Base-by-base conservation (phyloP, 2,888 invertebrate species). In the Drosophila quinaria region DNA sequence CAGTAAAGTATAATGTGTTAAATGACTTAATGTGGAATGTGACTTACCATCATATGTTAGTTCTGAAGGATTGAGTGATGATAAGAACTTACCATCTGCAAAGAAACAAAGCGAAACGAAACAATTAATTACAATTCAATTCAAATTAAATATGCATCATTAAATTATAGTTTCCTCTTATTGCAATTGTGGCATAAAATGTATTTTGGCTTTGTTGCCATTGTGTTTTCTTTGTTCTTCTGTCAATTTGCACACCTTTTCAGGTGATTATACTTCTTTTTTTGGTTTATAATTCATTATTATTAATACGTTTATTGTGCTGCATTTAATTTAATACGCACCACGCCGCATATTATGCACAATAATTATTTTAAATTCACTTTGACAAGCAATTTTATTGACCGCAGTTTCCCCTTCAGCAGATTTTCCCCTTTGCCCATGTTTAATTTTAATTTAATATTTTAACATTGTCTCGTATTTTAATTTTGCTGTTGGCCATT, bases 1-100 rank as follows among this genome's bases (percentile, higher is more conserved):
- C 22, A 29, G 29, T 29, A 29, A 4, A 29, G 29, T 29, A 29
- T 29, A 65, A 87, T 76, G 83, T 80, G 89, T 83, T 88, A 88
- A 86, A 89, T 90, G 90, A 89, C 83, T 83, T 86, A 85, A 81
- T 81, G 87, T 89, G 90, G 86, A 91, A 90, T 91, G 92, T 90
- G 91, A 92, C 92, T 92, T 92, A 92, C 92, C 92, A 91, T 92
- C 92, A 82, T 92, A 92, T 91, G 92, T 92, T 92, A 92, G 92
- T 92, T 92, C 92, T 92, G 92, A 90, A 92, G 92, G 92, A 91
- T 92, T 92, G 91, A 92, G 91, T 92, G 92, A 92, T 92, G 92
- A 92, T 91, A 92, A 92, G 92, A 91, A 92, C 92, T 92, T 92
- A 92, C 92, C 92, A 92, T 92, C 92, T 92, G 92, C 68, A 92